phyloP scores from a whole-genome alignment of 2,797 vertebrate genomes.

The Pteronotus mesoamericanus region DNA sequence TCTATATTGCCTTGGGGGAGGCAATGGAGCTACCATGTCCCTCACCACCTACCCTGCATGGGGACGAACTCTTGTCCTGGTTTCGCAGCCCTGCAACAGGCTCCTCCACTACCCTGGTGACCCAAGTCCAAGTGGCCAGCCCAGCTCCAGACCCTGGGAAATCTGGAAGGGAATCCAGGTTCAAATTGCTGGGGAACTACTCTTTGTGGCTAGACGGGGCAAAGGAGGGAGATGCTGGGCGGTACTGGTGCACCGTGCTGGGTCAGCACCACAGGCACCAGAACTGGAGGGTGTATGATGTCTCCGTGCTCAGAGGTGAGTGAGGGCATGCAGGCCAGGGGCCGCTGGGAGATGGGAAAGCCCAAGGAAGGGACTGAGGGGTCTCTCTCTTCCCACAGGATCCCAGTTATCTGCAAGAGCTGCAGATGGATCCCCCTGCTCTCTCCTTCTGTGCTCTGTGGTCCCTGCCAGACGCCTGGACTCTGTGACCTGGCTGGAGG shows the following conservation, averaged over 20 bases:
- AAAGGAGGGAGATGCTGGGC: slow-evolving; percentile 36
- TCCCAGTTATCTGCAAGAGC: slow-evolving; percentile 45
- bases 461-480: background rate
- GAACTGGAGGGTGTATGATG: slow-evolving; percentile 72
- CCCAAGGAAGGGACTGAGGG: background rate
- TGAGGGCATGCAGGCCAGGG: background rate
- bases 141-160: background rate
- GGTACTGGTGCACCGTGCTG: slow-evolving; percentile 67
- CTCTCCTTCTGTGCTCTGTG: slow-evolving; percentile 62
- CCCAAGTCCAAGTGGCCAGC: slow-evolving; percentile 33
- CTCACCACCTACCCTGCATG: background rate
- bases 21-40: slow-evolving; percentile 50
- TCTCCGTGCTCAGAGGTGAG: slow-evolving; percentile 71
- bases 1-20: slow-evolving; percentile 33
- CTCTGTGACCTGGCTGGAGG: slow-evolving; percentile 67
- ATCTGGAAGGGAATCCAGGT: slow-evolving; percentile 17
- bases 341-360: background rate
- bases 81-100: background rate
- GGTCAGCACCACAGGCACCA: slow-evolving; percentile 22
- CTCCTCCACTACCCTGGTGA: slow-evolving; percentile 42
- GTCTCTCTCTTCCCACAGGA: slow-evolving; percentile 47
- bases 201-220: slow-evolving; percentile 62
- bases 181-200: slow-evolving; percentile 60
- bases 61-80: slow-evolving; percentile 14
- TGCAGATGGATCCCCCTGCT: background rate